phyloP scores from a whole-genome alignment of 2,888 invertebrate species.

The Drosophila atripex region DNA sequence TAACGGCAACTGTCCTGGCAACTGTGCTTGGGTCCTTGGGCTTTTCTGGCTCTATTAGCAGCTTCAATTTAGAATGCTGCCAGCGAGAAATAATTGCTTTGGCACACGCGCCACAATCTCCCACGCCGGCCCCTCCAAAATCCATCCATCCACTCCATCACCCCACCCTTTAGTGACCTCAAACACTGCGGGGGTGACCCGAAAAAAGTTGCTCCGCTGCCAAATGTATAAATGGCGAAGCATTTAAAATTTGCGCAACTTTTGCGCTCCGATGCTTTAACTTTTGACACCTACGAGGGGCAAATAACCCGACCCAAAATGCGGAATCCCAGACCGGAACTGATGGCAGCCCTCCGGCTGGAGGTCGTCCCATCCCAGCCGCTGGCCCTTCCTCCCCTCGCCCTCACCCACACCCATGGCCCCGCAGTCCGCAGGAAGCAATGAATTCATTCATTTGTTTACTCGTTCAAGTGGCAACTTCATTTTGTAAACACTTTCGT shows the following conservation, averaged over 20 bases:
- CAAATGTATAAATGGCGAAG: constrained; percentile 67
- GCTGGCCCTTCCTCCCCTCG: constrained; percentile 9
- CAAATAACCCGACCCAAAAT: constrained; percentile 39
- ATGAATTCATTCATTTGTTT: constrained; percentile 80
- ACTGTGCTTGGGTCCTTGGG: constrained; percentile 26
- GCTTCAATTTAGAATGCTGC: constrained; percentile 74
- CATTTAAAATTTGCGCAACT: constrained; percentile 78
- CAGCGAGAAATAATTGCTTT: constrained; percentile 77
- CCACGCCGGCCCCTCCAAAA: not conserved
- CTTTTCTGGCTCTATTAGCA: constrained; percentile 59
- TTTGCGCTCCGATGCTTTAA: constrained; percentile 77
- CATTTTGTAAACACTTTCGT: constrained; percentile 79
- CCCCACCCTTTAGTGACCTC: constrained; percentile 16
- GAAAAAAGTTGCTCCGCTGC: constrained; percentile 65
- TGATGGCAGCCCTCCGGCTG: constrained; percentile 20
- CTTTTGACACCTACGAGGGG: constrained; percentile 71
- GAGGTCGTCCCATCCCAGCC: constrained; percentile 10
- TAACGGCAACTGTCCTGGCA: constrained; percentile 41
- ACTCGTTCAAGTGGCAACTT: constrained; percentile 80
- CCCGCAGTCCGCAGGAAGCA: constrained; percentile 61
- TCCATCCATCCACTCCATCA: constrained; percentile 8
- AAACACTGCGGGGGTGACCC: constrained; percentile 47
- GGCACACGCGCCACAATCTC: constrained; percentile 59
- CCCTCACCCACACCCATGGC: not conserved
- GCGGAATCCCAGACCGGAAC: constrained; percentile 41